phyloP scores from a whole-genome alignment of 2,113 vertebrate species.

The Ptilorrhoa leucosticta region DNA sequence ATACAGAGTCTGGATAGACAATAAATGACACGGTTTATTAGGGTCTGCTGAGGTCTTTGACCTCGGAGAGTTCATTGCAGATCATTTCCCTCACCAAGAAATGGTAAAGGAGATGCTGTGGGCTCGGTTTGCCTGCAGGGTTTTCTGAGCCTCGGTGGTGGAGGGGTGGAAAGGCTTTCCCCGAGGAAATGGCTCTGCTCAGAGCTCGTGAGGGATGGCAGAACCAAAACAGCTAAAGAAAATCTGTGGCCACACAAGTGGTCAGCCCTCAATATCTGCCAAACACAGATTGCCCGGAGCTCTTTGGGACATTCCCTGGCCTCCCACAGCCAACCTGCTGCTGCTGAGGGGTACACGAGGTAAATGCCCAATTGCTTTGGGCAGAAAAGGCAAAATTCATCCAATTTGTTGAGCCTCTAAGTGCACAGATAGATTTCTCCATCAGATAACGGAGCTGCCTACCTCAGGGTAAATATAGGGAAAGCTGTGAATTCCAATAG shows the following conservation, averaged over 20 bases:
- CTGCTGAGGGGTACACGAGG: not conserved
- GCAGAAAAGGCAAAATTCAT: not conserved
- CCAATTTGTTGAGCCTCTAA: not conserved
- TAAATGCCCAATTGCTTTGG: not conserved
- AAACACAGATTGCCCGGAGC: not conserved
- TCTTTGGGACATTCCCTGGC: not conserved
- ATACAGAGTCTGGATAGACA: not conserved
- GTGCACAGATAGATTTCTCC: not conserved
- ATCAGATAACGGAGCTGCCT: not conserved
- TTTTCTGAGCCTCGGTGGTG: not conserved
- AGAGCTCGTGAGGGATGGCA: not conserved
- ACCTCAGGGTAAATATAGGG: not conserved
- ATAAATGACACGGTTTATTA: not conserved
- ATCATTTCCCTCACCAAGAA: not conserved
- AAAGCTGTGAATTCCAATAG: not conserved
- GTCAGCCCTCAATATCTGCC: not conserved
- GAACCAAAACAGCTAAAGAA: not conserved
- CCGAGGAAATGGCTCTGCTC: not conserved
- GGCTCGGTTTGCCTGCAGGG: not conserved
- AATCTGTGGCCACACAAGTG: not conserved
- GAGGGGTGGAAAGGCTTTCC: not conserved
- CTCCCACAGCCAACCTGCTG: fast-evolving
- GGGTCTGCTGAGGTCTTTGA: not conserved
- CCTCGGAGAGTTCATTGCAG: not conserved
- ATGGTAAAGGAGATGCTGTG: not conserved